Conservation (phyloP, 2,113 vertebrate genomes). For the Vulpes ferrilata region DNA sequence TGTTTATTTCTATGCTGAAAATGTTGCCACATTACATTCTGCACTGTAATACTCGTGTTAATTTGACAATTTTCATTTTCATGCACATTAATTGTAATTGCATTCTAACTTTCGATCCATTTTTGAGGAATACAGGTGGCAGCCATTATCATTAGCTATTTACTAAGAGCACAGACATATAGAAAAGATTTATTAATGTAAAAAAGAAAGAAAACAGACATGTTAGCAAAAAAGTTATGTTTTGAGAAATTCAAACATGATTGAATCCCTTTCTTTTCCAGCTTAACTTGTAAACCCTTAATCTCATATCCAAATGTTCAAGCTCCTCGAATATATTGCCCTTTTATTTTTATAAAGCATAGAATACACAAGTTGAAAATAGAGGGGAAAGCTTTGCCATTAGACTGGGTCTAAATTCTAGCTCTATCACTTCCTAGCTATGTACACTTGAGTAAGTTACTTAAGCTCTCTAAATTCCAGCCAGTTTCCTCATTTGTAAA, state of each 20-base stretch:
- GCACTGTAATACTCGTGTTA: not conserved
- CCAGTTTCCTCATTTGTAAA: slow-evolving; percentile 42
- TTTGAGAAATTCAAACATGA: slow-evolving; percentile 49
- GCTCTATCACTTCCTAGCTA: not conserved
- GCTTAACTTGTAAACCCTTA: not conserved
- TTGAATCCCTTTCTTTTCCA: slow-evolving; percentile 45
- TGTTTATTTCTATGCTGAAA: slow-evolving; percentile 63
- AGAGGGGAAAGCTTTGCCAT: slow-evolving; percentile 5
- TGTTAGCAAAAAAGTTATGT: slow-evolving; percentile 54
- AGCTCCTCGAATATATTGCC: not conserved
- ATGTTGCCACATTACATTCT: not conserved
- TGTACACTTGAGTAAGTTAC: not conserved
- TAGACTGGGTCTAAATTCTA: not conserved
- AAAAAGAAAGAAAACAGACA: slow-evolving; percentile 45
- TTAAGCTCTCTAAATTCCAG: not conserved
- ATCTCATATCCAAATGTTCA: not conserved
- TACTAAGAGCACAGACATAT: slow-evolving; percentile 50
- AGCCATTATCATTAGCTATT: slow-evolving; percentile 68
- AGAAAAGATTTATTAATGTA: slow-evolving; percentile 53
- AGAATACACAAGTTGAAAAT: not conserved
- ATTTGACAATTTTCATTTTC: slow-evolving; percentile 62
- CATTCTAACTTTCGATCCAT: slow-evolving; percentile 45
- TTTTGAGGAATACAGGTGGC: slow-evolving; percentile 56
- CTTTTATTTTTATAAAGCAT: slow-evolving; percentile 43
- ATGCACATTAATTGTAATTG: slow-evolving; percentile 61